Evolutionary conservation across 2,888 invertebrate genomes (phyloP).

Genomic region (Labia minor): DNA sequence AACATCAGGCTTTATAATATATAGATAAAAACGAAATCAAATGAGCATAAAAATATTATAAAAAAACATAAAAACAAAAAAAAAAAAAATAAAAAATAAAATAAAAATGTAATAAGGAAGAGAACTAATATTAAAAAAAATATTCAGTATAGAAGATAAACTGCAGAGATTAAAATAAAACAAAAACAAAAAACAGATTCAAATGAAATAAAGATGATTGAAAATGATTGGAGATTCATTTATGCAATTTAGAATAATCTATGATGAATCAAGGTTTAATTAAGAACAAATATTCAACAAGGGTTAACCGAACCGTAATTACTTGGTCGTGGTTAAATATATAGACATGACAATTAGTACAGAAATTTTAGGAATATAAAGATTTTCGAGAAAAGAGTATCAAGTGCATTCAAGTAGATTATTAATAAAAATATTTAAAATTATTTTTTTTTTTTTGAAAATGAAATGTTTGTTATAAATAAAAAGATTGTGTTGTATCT

Average conservation of each 20-base stretch:
- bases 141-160: slow-evolving; percentile 53
- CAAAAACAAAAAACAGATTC: not conserved
- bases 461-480: no score
- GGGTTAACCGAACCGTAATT: not conserved
- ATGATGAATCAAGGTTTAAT: no score
- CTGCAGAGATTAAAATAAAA: slow-evolving; percentile 39
- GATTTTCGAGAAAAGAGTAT: not conserved
- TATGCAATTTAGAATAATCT: no score
- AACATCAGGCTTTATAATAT: not conserved
- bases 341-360: not conserved
- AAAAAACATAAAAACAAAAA: slow-evolving; percentile 20
- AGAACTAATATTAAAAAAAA: slow-evolving; percentile 47
- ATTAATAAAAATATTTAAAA: no score
- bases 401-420: no score
- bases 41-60: slow-evolving; percentile 2
- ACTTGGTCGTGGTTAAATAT: not conserved
- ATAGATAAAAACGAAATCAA: slow-evolving; percentile 14
- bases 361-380: slow-evolving; percentile 24
- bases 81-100: slow-evolving; percentile 21
- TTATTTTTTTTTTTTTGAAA: no score
- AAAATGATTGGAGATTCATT: no score
- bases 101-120: slow-evolving; percentile 35
- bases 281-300: no score
- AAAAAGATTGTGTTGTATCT: no score
- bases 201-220: no score